Percentiles rank a stretch among this genome's conserved stretches.
Conservation (phyloP, 2,888 invertebrate species). For the Eupithecia pulchellata region DNA sequence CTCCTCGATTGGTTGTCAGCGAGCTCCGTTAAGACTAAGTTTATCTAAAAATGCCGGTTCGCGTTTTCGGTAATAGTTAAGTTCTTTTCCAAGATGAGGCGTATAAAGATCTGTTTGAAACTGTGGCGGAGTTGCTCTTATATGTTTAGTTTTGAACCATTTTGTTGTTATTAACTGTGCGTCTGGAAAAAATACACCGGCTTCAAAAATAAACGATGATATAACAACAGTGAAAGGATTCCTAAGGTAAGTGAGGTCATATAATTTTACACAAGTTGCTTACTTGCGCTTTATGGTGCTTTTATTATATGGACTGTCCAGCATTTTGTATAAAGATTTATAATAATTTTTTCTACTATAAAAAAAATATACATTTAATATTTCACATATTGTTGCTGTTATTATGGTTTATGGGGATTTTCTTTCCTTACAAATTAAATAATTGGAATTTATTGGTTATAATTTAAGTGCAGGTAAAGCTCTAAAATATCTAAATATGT, state of each 20-base stretch:
- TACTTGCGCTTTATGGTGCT: background rate
- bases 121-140: background rate
- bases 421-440: background rate
- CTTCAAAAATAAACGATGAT: background rate
- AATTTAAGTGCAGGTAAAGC: background rate
- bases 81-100: constrained; percentile 17
- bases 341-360: background rate
- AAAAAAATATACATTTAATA: no score
- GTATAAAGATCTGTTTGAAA: constrained; percentile 4
- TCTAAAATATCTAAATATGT: no score
- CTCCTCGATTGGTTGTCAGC: constrained; percentile 12
- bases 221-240: constrained; percentile 1
- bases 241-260: constrained; percentile 23
- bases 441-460: background rate
- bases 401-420: no score
- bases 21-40: constrained; percentile 5
- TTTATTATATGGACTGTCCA: background rate
- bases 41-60: constrained; percentile 15
- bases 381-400: no score
- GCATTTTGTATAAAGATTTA: background rate
- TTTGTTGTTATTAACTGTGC: background rate
- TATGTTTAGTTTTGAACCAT: background rate
- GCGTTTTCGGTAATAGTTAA: background rate
- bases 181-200: background rate
- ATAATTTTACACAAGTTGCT: background rate